Conservation (phyloP, 2,113 vertebrate species). For the Plecturocebus donacophilus region DNA sequence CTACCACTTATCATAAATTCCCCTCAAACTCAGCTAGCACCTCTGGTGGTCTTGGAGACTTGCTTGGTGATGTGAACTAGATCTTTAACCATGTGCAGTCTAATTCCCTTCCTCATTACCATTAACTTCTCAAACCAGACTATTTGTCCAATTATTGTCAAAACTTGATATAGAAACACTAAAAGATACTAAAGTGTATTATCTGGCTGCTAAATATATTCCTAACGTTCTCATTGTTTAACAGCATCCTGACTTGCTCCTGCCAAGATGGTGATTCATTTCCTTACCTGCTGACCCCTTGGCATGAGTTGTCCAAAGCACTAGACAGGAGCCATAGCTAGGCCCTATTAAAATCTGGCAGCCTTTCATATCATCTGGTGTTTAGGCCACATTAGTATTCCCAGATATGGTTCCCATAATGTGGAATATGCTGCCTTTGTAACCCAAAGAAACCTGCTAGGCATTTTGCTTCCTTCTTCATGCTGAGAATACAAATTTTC, state of each 20-base stretch:
- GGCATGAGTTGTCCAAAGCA: background rate
- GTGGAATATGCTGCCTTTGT: background rate
- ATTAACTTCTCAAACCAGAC: background rate
- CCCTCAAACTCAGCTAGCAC: background rate
- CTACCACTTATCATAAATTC: background rate
- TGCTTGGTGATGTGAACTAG: background rate
- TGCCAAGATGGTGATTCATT: background rate
- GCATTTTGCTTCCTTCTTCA: background rate
- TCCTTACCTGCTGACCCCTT: background rate
- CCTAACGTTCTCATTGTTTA: background rate
- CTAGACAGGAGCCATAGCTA: background rate
- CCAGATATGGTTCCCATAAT: background rate
- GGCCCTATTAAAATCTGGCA: background rate
- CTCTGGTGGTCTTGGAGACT: background rate
- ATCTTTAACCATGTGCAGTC: background rate
- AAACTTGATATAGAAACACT: background rate
- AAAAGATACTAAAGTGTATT: background rate
- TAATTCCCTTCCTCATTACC: background rate
- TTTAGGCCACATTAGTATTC: no score
- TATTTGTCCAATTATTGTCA: background rate
- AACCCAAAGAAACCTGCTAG: background rate
- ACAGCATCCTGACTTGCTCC: background rate
- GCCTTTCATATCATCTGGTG: background rate
- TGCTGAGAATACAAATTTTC: background rate
- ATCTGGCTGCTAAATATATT: background rate